phyloP scores from a whole-genome alignment of 1,140 invertebrate genomes.

The Phthorimaea operculella region DNA sequence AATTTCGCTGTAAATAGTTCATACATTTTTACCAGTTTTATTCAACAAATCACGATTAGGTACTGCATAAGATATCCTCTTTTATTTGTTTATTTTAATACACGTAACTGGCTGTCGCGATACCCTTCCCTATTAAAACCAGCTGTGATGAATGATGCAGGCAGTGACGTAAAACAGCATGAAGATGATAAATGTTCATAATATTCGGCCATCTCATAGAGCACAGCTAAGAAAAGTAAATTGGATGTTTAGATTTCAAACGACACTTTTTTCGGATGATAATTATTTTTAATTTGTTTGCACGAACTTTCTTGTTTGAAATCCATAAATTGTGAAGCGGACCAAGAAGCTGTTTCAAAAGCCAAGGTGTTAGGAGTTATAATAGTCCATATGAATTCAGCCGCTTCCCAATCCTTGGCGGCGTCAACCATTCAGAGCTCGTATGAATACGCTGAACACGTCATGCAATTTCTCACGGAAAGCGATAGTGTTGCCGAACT shows the following conservation, averaged over 20 bases:
- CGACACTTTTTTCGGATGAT: no score
- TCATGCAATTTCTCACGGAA: neutral
- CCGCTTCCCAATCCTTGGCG: neutral
- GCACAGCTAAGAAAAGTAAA: neutral
- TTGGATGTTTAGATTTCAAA: no score
- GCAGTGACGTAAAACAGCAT: slow-evolving; percentile 19
- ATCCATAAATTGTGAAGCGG: no score
- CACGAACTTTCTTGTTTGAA: no score
- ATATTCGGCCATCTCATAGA: slow-evolving; percentile 16
- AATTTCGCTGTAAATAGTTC: no score
- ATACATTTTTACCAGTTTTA: no score
- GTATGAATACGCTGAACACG: neutral
- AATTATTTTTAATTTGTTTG: no score
- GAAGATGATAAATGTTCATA: slow-evolving; percentile 28
- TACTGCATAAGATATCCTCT: no score
- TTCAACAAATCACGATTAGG: no score
- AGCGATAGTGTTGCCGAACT: no score
- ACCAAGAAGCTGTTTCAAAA: no score
- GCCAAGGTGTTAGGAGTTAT: neutral
- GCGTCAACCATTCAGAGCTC: neutral
- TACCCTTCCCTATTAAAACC: neutral
- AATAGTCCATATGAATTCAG: neutral
- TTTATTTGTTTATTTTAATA: neutral
- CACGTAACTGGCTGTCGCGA: neutral
- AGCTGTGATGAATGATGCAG: slow-evolving; percentile 23